Percentiles rank a stretch among this genome's conserved stretches.
Conservation (phyloP, 2,888 invertebrate genomes). For the Cylloceria caligata region DNA sequence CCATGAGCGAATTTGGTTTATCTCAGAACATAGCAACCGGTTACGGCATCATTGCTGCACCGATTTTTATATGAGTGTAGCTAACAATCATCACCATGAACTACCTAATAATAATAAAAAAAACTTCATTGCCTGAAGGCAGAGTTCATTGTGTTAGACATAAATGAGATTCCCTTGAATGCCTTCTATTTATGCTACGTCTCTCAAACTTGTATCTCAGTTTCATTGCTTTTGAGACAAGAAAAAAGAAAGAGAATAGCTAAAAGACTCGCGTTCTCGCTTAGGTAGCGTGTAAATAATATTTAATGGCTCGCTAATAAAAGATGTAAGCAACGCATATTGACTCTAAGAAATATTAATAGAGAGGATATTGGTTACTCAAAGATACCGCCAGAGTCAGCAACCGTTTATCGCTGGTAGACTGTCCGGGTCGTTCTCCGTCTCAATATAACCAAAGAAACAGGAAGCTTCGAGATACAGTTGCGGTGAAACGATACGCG, state of each 20-base stretch:
- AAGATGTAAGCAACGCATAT: conserved; percentile 17
- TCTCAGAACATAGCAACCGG: not conserved
- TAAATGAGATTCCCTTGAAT: not conserved
- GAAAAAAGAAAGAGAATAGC: not conserved
- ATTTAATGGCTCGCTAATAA: conserved; percentile 40
- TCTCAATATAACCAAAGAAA: not conserved
- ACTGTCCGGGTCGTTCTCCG: conserved; percentile 5
- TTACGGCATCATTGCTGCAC: conserved; percentile 17
- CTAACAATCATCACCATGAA: not conserved
- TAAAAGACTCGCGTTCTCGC: conserved; percentile 1
- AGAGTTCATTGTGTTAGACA: not conserved
- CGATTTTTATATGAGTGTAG: conserved; percentile 1
- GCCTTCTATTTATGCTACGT: not conserved
- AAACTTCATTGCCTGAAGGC: not conserved
- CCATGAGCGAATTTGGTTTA: conserved; percentile 24
- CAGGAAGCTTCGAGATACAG: conserved; percentile 8
- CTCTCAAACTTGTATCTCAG: not conserved
- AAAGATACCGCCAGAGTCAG: conserved; percentile 32
- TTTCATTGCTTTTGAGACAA: not conserved
- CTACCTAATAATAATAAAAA: not conserved
- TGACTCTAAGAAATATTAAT: conserved; percentile 40
- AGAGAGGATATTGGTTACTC: conserved; percentile 26
- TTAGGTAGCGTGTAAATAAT: conserved; percentile 38
- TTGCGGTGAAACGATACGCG: conserved; percentile 20
- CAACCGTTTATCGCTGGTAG: conserved; percentile 36